Conservation (phyloP, 2,113 vertebrate species). For the Mustela nigripes region DNA sequence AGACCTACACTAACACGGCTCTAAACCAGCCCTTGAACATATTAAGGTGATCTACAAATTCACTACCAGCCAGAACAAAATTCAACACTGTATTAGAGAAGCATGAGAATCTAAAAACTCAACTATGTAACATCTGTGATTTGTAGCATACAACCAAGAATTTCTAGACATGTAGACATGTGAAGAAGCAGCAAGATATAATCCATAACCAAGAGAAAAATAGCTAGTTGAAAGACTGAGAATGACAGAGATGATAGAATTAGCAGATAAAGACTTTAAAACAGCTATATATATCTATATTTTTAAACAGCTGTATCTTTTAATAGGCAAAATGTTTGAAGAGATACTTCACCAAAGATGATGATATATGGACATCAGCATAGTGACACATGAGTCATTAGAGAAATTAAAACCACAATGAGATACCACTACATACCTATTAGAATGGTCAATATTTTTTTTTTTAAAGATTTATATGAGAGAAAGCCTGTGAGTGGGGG, state of each 20-base stretch:
- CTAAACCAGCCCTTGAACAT: neutral
- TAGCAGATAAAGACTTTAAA: neutral
- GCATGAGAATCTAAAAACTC: neutral
- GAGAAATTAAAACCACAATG: neutral
- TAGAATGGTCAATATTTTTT: neutral
- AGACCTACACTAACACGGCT: neutral
- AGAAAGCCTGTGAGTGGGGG: neutral
- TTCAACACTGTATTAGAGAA: neutral
- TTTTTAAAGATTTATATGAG: neutral
- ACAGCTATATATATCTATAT: neutral
- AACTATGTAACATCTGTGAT: neutral
- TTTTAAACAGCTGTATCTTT: neutral
- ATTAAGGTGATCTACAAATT: neutral
- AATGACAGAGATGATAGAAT: neutral
- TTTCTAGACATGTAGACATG: neutral
- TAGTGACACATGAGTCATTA: neutral
- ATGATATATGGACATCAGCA: neutral
- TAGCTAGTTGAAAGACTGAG: neutral
- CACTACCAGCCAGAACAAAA: neutral
- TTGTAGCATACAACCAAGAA: neutral
- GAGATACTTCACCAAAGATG: neutral
- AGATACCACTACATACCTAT: neutral
- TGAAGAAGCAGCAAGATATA: neutral
- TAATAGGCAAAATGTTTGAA: neutral
- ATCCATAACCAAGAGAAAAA: neutral